Evolutionary conservation across 1,140 invertebrate species (phyloP).

Genomic region (Lepidostoma basale): DNA sequence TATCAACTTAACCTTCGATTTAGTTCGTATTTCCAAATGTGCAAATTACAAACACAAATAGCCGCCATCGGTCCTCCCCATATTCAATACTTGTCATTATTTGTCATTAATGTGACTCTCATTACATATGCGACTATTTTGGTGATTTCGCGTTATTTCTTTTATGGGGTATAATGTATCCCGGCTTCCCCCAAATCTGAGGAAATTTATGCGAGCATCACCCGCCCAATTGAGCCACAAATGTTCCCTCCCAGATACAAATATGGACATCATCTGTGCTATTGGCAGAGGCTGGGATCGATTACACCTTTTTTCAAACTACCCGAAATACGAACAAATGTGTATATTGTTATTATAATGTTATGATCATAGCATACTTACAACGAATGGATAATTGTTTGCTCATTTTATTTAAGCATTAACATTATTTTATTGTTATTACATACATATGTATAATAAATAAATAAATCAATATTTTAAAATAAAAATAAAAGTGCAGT

Average conservation of each 20-base stretch:
- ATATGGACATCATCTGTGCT: conserved; percentile 18
- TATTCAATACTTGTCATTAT: conserved; percentile 5
- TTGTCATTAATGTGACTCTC: conserved; percentile 21
- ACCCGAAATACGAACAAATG: too few relatives aligned
- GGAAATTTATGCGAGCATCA: conserved; percentile 19
- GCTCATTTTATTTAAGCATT: too few relatives aligned
- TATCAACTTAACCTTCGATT: too few relatives aligned
- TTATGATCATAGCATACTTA: too few relatives aligned
- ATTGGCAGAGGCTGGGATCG: conserved; percentile 23
- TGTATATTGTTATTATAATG: too few relatives aligned
- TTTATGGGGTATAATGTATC: neutral
- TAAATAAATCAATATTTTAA: too few relatives aligned
- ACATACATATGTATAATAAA: too few relatives aligned
- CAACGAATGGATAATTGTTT: too few relatives aligned
- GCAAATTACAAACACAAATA: conserved; percentile 16
- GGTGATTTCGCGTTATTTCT: neutral
- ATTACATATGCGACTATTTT: conserved; percentile 25
- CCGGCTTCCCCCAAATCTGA: neutral
- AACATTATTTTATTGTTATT: too few relatives aligned
- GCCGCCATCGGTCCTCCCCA: conserved; percentile 1
- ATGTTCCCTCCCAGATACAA: conserved; percentile 8
- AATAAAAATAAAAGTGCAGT: too few relatives aligned
- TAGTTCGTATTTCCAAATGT: too few relatives aligned
- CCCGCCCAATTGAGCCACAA: conserved; percentile 30
- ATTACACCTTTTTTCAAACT: conserved; percentile 20